Base-by-base conservation (phyloP, 2,888 invertebrate species). In the Cerastoderma edule region DNA sequence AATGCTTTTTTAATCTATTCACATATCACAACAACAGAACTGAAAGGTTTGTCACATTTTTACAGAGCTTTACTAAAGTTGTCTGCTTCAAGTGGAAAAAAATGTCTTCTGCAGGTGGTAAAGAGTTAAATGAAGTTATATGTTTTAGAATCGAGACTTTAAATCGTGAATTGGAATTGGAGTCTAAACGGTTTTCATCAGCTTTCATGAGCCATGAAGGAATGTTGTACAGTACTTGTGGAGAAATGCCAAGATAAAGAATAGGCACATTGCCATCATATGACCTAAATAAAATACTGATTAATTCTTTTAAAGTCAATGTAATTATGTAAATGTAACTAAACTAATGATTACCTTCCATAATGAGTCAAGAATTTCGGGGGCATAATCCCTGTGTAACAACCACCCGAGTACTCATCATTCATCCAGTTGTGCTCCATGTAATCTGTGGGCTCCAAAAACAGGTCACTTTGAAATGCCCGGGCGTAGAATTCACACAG, bases 391-490 rank as follows among this genome's bases (percentile, higher is more conserved):
- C 85, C 85, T 8, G 85, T 87, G 83, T 93, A 93, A 83, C 93
- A 93, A 1, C 93, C 93, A 4, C 93, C 93, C 35, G 91, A 90
- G 83, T 91, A 93, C 35, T 89, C 90, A 72, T 93, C 93, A 30
- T 89, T 87, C 69, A 91, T 87, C 93, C 93, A 93, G 72, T 91
- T 89, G 69, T 93, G 91, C 77, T 94, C 93, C 54, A 88, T 85
- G 77, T 91, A 93, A 32, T 87, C 88, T 0, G 89, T 81, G 28
- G 91, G 91, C 83, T 89, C 85, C 19, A 86, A 54, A 53, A 87
- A 86, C 16, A 80, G 60, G 24, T 85, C 75, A 68, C 71, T 75
- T 10, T 57, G 74, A 67, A 87, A 87, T 32, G 79, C 79, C 70
- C 75, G 70, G 19, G 86, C 82, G 76, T 85, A 86, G 74, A 85